These are phyloP conservation scores for Microplitis mediator DNA, from an alignment of 1,140 invertebrate genomes.

Conservation along the genomic window DNA sequence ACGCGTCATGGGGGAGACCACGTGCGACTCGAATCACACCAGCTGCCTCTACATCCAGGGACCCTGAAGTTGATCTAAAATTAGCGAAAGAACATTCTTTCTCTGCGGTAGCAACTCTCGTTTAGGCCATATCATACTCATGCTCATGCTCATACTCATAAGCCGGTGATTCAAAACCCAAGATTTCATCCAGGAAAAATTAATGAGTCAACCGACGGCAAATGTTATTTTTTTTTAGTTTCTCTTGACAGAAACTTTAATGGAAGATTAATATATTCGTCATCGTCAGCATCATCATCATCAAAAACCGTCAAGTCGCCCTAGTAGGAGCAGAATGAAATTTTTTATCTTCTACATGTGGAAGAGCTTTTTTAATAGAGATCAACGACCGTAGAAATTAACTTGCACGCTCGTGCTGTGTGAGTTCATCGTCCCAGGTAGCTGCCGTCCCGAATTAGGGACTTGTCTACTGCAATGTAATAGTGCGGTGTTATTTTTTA, in stretches of 20 bases:
- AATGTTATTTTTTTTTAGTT: conserved; percentile 35
- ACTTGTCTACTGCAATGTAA: background rate
- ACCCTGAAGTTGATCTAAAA: conserved; percentile 50
- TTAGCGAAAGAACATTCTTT: conserved; percentile 44
- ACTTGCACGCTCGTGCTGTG: conserved; percentile 18
- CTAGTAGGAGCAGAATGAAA: too few relatives aligned
- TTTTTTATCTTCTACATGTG: too few relatives aligned
- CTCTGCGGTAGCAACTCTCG: conserved; percentile 2
- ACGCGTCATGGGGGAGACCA: conserved; percentile 40
- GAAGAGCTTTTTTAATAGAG: conserved; percentile 5
- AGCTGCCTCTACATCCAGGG: conserved; percentile 50
- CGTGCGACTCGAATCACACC: conserved; percentile 47
- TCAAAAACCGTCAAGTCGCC: too few relatives aligned
- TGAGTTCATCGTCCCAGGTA: conserved; percentile 29
- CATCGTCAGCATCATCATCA: too few relatives aligned
- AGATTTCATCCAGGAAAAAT: conserved; percentile 5
- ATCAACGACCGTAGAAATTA: background rate
- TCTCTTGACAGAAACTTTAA: conserved; percentile 10
- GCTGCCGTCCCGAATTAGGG: background rate
- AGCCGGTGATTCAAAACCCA: background rate
- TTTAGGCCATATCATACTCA: too few relatives aligned
- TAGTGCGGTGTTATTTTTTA: too few relatives aligned
- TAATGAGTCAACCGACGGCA: conserved; percentile 40
- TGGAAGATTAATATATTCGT: too few relatives aligned
- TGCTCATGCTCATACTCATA: background rate